Evolutionary conservation across 1,140 invertebrate species (phyloP).

Genomic region (Maniola jurtina): DNA sequence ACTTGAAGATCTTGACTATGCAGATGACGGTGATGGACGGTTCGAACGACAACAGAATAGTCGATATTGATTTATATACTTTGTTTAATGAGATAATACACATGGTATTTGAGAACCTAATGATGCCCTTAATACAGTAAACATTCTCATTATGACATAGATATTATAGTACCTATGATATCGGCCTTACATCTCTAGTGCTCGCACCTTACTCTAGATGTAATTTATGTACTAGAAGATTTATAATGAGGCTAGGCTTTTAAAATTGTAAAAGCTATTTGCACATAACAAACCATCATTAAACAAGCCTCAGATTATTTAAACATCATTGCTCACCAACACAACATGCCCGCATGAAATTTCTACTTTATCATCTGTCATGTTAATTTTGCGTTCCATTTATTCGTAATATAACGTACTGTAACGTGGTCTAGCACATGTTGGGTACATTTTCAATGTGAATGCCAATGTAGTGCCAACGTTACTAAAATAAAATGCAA

Average conservation of each 20-base stretch:
- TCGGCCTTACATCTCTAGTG: too few species aligned
- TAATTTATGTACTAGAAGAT: too few species aligned
- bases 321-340: conserved; percentile 3
- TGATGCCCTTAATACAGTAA: too few species aligned
- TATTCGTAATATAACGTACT: not conserved
- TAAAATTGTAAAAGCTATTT: not conserved
- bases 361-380: conserved; percentile 13
- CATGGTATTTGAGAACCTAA: too few species aligned
- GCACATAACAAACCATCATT: not conserved
- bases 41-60: too few species aligned
- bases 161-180: too few species aligned
- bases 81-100: too few species aligned
- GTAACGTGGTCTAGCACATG: not conserved
- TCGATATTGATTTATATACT: too few species aligned
- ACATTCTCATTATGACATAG: too few species aligned
- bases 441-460: conserved; percentile 6
- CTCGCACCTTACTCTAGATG: too few species aligned
- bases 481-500: not conserved
- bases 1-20: too few species aligned
- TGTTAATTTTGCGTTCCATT: conserved; percentile 10
- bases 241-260: not conserved
- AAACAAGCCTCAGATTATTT: not conserved
- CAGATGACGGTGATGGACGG: too few species aligned
- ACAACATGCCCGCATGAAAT: conserved; percentile 7
- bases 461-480: not conserved